Conservation (phyloP, 2,113 vertebrate genomes). For the Forbesichthys agassizii region DNA sequence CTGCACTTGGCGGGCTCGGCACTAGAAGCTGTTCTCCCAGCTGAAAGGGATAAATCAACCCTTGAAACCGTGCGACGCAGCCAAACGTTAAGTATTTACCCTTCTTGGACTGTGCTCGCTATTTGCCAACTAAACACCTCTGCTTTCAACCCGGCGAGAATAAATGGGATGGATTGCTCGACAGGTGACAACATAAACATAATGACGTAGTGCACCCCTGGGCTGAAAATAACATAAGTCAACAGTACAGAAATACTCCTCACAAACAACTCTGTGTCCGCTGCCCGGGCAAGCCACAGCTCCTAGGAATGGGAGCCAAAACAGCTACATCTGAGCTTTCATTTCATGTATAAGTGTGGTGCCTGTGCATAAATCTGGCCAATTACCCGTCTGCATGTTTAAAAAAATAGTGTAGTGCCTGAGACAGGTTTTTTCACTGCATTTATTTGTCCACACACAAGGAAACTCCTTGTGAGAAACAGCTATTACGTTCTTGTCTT, state of each 20-base stretch:
- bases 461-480: not conserved
- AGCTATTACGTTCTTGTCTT: not conserved
- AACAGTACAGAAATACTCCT: constrained; percentile 56
- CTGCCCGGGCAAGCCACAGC: constrained; percentile 40
- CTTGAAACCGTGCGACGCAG: not conserved
- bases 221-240: constrained; percentile 63
- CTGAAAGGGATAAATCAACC: constrained; percentile 37
- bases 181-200: constrained; percentile 63
- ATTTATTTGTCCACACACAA: constrained; percentile 4
- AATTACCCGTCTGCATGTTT: constrained; percentile 4
- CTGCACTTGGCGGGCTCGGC: not conserved
- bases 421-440: not conserved
- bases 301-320: constrained; percentile 30
- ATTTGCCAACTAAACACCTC: constrained; percentile 43
- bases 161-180: constrained; percentile 41
- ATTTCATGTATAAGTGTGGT: constrained; percentile 24
- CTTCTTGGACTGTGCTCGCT: constrained; percentile 36
- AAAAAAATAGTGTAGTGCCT: not conserved
- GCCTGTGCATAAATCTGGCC: constrained; percentile 16
- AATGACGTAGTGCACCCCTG: constrained; percentile 47
- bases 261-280: constrained; percentile 64
- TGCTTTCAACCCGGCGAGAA: constrained; percentile 38
- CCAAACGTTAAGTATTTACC: constrained; percentile 39
- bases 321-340: constrained; percentile 31
- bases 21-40: constrained; percentile 24